Evolutionary conservation across 2,797 vertebrate genomes (phyloP).

Genomic region (Tympanoctomys barrerae): DNA sequence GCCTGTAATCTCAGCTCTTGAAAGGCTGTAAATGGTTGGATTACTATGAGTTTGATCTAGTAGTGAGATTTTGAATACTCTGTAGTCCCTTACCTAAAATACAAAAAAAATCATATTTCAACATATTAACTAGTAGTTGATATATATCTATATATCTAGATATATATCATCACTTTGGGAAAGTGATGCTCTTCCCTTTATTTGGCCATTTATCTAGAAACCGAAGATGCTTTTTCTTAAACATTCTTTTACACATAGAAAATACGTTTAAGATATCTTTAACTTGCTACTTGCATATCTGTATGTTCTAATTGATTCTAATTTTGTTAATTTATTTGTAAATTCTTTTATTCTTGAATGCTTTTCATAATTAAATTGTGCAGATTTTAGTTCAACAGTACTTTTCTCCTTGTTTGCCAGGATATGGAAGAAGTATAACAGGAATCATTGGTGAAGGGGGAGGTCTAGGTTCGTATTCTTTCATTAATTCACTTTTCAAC

Average conservation of each 20-base stretch:
- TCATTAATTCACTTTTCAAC: slow-evolving; percentile 1
- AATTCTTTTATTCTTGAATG: slow-evolving; percentile 9
- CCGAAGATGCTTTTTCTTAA: neutral
- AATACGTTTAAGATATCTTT: slow-evolving; percentile 8
- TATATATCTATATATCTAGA: no score
- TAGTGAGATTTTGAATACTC: no score
- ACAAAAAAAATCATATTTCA: neutral
- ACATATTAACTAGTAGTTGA: neutral
- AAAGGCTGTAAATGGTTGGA: no score
- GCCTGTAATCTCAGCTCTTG: no score
- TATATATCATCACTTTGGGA: neutral
- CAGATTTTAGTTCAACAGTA: neutral
- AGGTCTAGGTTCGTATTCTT: neutral
- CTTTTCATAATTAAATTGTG: slow-evolving; percentile 32
- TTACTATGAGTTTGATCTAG: no score
- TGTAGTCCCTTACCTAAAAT: no score
- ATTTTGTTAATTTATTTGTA: neutral
- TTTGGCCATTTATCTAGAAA: slow-evolving; percentile 7
- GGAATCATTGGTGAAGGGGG: neutral
- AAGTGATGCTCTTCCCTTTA: neutral
- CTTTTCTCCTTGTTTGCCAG: slow-evolving; percentile 8
- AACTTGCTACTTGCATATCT: neutral
- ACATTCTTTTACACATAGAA: neutral
- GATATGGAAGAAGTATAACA: neutral
- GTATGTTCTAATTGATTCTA: neutral